phyloP scores from a whole-genome alignment of 1,140 invertebrate genomes.

The Drosophila yakuba region DNA sequence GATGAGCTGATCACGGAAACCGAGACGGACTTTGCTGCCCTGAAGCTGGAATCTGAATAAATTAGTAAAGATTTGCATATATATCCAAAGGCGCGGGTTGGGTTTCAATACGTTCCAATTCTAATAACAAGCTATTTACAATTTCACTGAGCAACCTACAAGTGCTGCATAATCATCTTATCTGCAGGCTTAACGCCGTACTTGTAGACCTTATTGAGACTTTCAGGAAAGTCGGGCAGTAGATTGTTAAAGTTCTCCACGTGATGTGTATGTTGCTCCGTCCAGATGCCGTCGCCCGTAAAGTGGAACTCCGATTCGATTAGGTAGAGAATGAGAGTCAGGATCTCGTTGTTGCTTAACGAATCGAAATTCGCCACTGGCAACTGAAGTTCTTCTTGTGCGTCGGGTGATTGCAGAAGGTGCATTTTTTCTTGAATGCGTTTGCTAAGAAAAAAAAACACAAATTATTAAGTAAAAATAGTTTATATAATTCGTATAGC shows the following conservation, averaged over 20 bases:
- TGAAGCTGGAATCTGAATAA: slow-evolving; percentile 35
- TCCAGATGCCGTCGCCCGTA: slow-evolving; percentile 85
- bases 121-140: slow-evolving; percentile 34
- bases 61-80: not conserved
- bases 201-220: slow-evolving; percentile 80
- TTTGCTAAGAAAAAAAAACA: slow-evolving; percentile 40
- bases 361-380: slow-evolving; percentile 35
- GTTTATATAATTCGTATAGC: not conserved
- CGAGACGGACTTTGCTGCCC: slow-evolving; percentile 27
- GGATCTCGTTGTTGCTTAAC: slow-evolving; percentile 65
- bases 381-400: slow-evolving; percentile 67
- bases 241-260: slow-evolving; percentile 83
- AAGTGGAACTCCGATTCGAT: slow-evolving; percentile 85
- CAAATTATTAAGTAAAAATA: not conserved
- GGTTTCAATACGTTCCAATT: not conserved
- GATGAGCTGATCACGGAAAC: slow-evolving; percentile 54
- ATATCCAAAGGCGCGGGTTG: too few species aligned
- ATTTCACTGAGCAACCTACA: slow-evolving; percentile 26
- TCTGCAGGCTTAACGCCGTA: slow-evolving; percentile 74
- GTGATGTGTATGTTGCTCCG: slow-evolving; percentile 76
- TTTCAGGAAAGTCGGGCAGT: slow-evolving; percentile 79
- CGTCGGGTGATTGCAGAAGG: slow-evolving; percentile 53
- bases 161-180: slow-evolving; percentile 46
- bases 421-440: slow-evolving; percentile 77
- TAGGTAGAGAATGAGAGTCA: slow-evolving; percentile 83